These are phyloP conservation scores for Cantharis rufa DNA, from an alignment of 2,888 invertebrate genomes.

Conservation along the genomic window DNA sequence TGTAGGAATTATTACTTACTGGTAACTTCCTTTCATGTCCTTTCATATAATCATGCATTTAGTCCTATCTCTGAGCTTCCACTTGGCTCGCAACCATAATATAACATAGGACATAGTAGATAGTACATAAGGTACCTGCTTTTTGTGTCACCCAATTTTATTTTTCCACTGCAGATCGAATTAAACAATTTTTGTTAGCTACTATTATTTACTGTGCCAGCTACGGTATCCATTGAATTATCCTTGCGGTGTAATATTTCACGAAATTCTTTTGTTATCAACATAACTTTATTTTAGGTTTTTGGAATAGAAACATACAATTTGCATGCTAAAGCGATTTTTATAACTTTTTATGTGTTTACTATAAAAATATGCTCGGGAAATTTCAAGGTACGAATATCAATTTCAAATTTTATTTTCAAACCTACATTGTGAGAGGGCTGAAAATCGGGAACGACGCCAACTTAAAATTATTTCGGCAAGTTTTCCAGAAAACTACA, in stretches of 20 bases:
- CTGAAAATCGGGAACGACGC: not conserved
- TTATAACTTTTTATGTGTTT: not conserved
- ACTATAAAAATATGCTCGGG: not conserved
- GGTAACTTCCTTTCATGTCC: constrained; percentile 6
- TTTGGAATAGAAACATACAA: not conserved
- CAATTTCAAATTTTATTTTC: not conserved
- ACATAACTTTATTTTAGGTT: not conserved
- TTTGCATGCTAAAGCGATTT: not conserved
- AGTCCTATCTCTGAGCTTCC: not conserved
- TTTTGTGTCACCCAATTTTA: not conserved
- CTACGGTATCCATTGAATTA: not conserved
- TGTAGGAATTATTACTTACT: constrained; percentile 13
- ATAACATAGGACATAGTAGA: no score
- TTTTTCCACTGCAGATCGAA: not conserved
- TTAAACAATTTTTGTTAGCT: not conserved
- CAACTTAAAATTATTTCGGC: not conserved
- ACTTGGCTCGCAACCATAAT: not conserved
- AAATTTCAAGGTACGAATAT: not conserved
- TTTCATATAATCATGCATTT: constrained; percentile 10
- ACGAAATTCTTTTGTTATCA: not conserved
- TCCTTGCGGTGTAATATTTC: not conserved
- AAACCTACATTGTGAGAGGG: not conserved
- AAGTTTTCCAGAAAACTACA: not conserved
- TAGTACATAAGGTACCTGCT: not conserved
- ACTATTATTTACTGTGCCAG: not conserved